A percentile compares a stretch with the other conserved stretches of the same genome.
Evolutionary conservation across 2,888 invertebrate species (phyloP).

Genomic region (Drosophila borborema): DNA sequence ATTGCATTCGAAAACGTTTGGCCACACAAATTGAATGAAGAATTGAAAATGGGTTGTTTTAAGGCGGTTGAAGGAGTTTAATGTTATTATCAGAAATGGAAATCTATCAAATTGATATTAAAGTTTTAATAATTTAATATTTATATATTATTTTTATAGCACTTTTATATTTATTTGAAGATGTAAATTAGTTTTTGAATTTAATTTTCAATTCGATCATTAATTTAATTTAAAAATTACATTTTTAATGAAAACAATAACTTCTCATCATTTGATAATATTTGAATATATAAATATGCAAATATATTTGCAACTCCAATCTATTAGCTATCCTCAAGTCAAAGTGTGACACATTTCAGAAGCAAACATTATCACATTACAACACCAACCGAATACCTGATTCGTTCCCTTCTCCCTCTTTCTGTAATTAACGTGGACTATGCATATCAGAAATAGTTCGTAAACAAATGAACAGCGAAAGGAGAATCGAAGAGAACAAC

Average conservation of each 20-base stretch:
- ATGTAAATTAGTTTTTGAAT: background rate
- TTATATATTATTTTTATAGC: background rate
- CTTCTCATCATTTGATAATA: no score
- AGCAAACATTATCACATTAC: conserved; percentile 31
- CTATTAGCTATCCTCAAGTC: background rate
- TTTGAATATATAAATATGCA: no score
- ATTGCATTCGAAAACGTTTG: background rate
- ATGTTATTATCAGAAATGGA: background rate
- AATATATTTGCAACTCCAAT: no score
- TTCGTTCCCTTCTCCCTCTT: background rate
- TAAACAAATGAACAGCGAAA: conserved; percentile 70
- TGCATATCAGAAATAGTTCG: conserved; percentile 58
- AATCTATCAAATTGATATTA: background rate
- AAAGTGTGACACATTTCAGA: conserved; percentile 2
- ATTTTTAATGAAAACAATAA: no score
- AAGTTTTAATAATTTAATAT: background rate
- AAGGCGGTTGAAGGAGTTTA: background rate
- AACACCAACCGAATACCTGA: conserved; percentile 1
- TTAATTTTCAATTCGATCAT: no score
- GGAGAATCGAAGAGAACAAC: conserved; percentile 53
- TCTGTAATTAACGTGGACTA: conserved; percentile 17
- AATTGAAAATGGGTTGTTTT: background rate
- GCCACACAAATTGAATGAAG: background rate
- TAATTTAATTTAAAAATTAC: no score
- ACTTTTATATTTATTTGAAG: background rate